Percentiles rank a stretch among this genome's conserved stretches.
These are phyloP conservation scores for Eremophila alpestris DNA, from an alignment of 2,797 vertebrate genomes.

Conservation along the genomic window DNA sequence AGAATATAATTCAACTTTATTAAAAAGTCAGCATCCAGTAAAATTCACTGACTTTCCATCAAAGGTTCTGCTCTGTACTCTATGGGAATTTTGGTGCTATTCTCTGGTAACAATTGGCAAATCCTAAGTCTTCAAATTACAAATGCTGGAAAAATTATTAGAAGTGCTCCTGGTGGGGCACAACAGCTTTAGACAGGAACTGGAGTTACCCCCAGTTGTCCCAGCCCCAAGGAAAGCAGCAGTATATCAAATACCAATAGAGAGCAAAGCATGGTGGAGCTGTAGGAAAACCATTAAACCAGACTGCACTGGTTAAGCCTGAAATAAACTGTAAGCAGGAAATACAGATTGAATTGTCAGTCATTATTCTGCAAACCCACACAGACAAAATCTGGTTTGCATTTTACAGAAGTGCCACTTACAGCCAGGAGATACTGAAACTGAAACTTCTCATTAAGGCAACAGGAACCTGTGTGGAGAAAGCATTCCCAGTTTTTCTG, in stretches of 20 bases:
- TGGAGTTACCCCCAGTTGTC: background rate
- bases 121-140: background rate
- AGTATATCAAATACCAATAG: background rate
- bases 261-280: background rate
- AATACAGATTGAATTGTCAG: background rate
- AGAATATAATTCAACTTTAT: background rate
- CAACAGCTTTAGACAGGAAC: background rate
- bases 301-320: background rate
- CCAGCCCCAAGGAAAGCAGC: background rate
- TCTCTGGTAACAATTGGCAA: background rate
- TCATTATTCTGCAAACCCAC: background rate
- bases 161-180: background rate
- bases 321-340: background rate
- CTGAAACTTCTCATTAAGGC: background rate
- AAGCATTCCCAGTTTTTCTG: background rate
- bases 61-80: background rate
- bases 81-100: background rate
- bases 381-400: background rate
- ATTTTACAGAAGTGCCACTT: background rate
- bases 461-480: background rate
- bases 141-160: background rate
- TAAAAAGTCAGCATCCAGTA: background rate
- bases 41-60: background rate
- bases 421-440: background rate
- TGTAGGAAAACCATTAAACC: background rate